phyloP scores from a whole-genome alignment of 1,140 invertebrate genomes.

The Solen grandis region DNA sequence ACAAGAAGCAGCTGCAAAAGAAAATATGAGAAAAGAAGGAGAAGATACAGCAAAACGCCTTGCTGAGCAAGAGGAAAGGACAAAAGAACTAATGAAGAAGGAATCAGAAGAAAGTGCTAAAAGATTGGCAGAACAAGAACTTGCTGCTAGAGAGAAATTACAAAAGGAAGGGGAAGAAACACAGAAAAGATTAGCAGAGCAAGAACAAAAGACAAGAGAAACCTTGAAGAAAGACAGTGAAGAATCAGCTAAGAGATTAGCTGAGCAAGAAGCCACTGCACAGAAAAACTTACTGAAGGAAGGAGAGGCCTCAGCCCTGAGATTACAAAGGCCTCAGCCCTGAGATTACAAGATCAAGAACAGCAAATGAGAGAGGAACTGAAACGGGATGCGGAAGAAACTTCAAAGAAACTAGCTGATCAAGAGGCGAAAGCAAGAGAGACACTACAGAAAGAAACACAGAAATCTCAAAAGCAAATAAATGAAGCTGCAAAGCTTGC shows the following conservation, averaged over 20 bases:
- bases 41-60: conserved; percentile 52
- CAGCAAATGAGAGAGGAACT: conserved; percentile 27
- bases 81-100: conserved; percentile 41
- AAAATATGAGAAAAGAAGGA: conserved; percentile 51
- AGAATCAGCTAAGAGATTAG: conserved; percentile 43
- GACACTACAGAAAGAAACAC: conserved; percentile 24
- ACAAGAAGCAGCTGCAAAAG: conserved; percentile 24
- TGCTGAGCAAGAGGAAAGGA: conserved; percentile 40
- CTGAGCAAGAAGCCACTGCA: conserved; percentile 43
- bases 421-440: conserved; percentile 37
- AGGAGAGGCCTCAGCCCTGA: conserved; percentile 42
- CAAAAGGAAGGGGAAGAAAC: conserved; percentile 52
- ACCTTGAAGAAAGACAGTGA: conserved; percentile 43
- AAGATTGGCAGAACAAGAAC: conserved; percentile 45
- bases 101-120: conserved; percentile 50
- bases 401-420: conserved; percentile 28
- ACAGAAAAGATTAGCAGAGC: conserved; percentile 40
- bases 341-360: conserved; percentile 40
- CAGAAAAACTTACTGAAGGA: conserved; percentile 39
- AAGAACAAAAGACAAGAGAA: conserved; percentile 42
- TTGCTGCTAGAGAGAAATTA: conserved; percentile 23
- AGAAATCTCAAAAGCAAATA: conserved; percentile 19
- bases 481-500: conserved; percentile 17
- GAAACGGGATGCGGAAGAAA: conserved; percentile 35
- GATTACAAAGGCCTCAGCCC: conserved; percentile 39